Base-by-base conservation (phyloP, 2,888 invertebrate genomes). In the Thereva unica region DNA sequence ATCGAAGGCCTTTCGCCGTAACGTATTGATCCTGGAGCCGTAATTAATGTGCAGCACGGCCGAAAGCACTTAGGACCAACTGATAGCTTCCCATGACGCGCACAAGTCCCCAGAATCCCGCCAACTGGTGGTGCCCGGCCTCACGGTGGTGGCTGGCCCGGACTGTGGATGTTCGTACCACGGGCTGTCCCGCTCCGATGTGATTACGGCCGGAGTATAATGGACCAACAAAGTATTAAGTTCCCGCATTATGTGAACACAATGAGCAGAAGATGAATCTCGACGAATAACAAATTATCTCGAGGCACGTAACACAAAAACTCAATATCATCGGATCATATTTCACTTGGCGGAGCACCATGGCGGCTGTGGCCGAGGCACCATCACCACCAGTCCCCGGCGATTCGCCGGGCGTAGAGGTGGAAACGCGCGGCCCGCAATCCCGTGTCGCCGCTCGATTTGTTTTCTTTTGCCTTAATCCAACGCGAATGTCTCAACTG, bases 231-330 rank as follows among this genome's bases (percentile, higher is more conserved):
- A 64, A 64, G 64, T 64, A 55, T 64, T 55, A 64, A 54, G 54
- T 64, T 64, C 64, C 54, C 54, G 45, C 54, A 64, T 64, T 44
- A 64, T 64, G 45, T 45, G 55, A 63, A 45, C 67, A 67, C 59
- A 67, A 65, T 63, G 67, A 64, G 63, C 55, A 42, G 38, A 47
- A 65, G 69, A 69, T 67, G 67, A 67, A 67, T 67, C 67, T 69
- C 52, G 35, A 56, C 64, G 68, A 52, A 69, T 69, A 67, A 69
- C 67, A 69, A 69, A 69, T 69, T 69, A 67, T 69, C 69, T 56
- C 49, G 9, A 61, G 55, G 67, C 69, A 69, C 69, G 69, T 67
- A 69, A 69, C 65, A 59, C 50, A 67, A 61, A 64, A 64, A 64
- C 52, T 44, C 35, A 64, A 64, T 64, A 68, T 67, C 67, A 69